Evolutionary conservation across 1,140 invertebrate genomes (phyloP), one percentile per base, ranked within the genome.

Genomic region (Himalopsyche phryganea): DNA sequence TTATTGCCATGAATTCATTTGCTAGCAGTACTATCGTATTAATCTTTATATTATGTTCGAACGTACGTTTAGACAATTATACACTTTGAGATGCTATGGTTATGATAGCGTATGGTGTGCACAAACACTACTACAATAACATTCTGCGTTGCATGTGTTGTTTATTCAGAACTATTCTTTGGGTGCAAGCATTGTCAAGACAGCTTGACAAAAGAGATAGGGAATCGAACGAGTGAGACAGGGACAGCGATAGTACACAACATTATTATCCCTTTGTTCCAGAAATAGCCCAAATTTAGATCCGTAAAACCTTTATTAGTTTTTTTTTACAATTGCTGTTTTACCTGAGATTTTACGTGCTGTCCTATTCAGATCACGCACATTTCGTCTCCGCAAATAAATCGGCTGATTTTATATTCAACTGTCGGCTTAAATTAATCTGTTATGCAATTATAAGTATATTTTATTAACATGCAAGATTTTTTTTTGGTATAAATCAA

Each of bases 141-240:
- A 28, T 28, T 28, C 23, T 5, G 9, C 23, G 23, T 28, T 28
- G 23, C 23, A 28, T 28, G 23, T 28, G 23, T 52, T 61, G 60
- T 61, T 61, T 61, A 53, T 57, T 56, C 55, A 61, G 53, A 55
- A 47, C 49, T 49, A 57, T 61, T 61, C 60, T 61, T 55, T 33
- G 23, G 52, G 48, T 55, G 48, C 51, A 48, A 47, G 45, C 47
- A 57, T 61, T 57, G 60, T 61, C 44, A 61, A 53, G 52, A 52
- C 51, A 17, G 32, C 46, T 5, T 28, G 33, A 33, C 35, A 50
- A 38, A 50, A 50, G 36, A 40, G 49, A 40, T 50, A 9, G 4
- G 23, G 9, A 28, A 28, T 28, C 23, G 49, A 50, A 20, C 33
- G 49, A 14, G 49, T 38, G 49, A 17, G 49, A 18, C 14, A 56